phyloP scores from a whole-genome alignment of 2,888 invertebrate species.

The Hypselothyrea guttata region DNA sequence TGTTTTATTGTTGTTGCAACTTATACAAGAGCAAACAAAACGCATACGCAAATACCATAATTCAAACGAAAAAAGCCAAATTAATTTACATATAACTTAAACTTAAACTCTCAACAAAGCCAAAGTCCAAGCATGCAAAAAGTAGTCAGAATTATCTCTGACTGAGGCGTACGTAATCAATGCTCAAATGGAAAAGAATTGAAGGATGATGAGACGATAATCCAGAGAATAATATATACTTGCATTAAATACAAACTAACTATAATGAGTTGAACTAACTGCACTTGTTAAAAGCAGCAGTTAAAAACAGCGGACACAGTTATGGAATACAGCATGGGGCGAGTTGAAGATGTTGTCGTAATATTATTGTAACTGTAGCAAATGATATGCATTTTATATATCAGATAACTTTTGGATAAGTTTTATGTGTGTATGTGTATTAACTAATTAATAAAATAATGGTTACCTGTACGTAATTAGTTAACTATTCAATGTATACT shows the following conservation, averaged over 20 bases:
- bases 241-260: background rate
- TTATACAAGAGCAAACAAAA: constrained; percentile 38
- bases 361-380: constrained; percentile 38
- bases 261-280: constrained; percentile 23
- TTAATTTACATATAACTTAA: constrained; percentile 40
- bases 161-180: background rate
- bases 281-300: constrained; percentile 67
- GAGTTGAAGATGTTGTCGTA: constrained; percentile 30
- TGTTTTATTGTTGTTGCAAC: constrained; percentile 54
- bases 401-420: constrained; percentile 66
- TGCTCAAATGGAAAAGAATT: constrained; percentile 36
- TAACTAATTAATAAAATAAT: constrained; percentile 21
- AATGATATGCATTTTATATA: constrained; percentile 74
- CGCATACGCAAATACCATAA: constrained; percentile 8
- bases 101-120: constrained; percentile 25
- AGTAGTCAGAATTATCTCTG: background rate
- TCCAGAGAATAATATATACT: background rate
- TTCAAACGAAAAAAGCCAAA: constrained; percentile 19
- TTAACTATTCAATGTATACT: constrained; percentile 48
- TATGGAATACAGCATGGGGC: constrained; percentile 2
- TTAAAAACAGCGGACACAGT: background rate
- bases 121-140: constrained; percentile 41
- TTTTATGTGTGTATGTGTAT: constrained; percentile 64
- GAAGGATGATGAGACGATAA: constrained; percentile 13
- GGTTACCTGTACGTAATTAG: constrained; percentile 48